Conservation (phyloP, 2,113 vertebrate species). For the Nerophis lumbriciformis region DNA sequence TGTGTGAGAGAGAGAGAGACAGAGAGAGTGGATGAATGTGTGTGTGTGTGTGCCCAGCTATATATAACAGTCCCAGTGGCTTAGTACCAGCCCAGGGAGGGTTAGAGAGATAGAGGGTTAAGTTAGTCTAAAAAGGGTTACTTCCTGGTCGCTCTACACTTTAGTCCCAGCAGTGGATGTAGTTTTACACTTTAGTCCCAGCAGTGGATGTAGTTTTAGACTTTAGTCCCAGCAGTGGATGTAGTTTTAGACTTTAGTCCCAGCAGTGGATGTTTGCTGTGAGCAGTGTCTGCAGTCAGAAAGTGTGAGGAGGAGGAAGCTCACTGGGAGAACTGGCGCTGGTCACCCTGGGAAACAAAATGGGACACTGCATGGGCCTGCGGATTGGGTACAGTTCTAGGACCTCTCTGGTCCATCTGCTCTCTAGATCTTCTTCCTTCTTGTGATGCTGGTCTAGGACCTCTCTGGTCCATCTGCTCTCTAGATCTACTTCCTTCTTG, state of each 20-base stretch:
- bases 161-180: not conserved
- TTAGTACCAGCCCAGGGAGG: conserved; percentile 15
- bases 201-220: too few relatives aligned
- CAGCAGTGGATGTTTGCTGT: too few relatives aligned
- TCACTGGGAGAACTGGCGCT: conserved; percentile 46
- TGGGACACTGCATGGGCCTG: conserved; percentile 75
- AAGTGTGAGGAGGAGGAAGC: not conserved
- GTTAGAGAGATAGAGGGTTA: conserved; percentile 11
- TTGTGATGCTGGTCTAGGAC: not conserved
- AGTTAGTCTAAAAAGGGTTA: conserved; percentile 14
- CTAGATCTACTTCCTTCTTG: too few relatives aligned
- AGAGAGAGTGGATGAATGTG: too few relatives aligned
- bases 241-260: too few relatives aligned
- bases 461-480: too few relatives aligned
- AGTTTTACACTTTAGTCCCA: too few relatives aligned
- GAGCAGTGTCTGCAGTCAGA: not conserved
- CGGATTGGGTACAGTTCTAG: conserved; percentile 66
- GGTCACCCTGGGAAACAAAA: conserved; percentile 68
- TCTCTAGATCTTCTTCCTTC: not conserved
- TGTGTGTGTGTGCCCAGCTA: conserved; percentile 41
- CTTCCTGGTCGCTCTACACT: not conserved
- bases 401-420: not conserved
- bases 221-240: too few relatives aligned
- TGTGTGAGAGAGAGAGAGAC: too few relatives aligned
- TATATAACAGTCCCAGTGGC: conserved; percentile 42